Base-by-base conservation (phyloP, 2,888 invertebrate genomes). In the Alsophila aescularia region DNA sequence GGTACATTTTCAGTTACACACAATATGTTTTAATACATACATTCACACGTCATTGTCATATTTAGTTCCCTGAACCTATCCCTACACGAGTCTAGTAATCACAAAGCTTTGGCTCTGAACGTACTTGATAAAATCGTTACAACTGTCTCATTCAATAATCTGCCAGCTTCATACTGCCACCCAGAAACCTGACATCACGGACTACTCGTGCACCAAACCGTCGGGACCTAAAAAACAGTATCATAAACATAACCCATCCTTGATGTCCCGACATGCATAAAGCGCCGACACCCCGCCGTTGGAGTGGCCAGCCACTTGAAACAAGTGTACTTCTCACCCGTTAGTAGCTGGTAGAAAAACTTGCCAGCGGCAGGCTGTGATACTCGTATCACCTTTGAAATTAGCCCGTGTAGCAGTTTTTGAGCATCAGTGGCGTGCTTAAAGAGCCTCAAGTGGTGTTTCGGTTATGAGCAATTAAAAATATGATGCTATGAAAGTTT, bases 281-380 rank as follows among this genome's bases (percentile, higher is more conserved):
- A 60, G 56, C 56, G 52, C 60, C 62, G 64, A 52, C 62, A 56
- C 58, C 45, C 49, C 41, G 45, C 36, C 36, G 51, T 43, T 62
- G 57, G 41, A 62, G 62, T 36, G 58, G 53, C 35, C 52, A 31
- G 21, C 55, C 50, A 56, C 55, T 60, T 32, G 51, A 39, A 34
- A 44, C 29, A 45, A 65, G 62, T 53, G 54, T 21, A 40, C 52
- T 49, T 51, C 64, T 53, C 58, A 47, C 57, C 47, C 54, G 54
- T 35, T 35, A 9, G 31, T 10, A 5, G 15, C 41, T 54, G 32
- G 43, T 53, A 58, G 57, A 54, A 64, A 64, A 62, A 60, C 64
- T 60, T 56, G 58, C 60, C 55, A 14, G 50, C 48, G 54, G 54
- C 64, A 12, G 27, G 49, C 45, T 21, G 16, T 42, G 16, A 47